Percentiles rank a stretch among this genome's conserved stretches.
These are phyloP conservation scores for Chaetorhynchus papuensis DNA, from an alignment of 2,113 vertebrate species.

Conservation along the genomic window DNA sequence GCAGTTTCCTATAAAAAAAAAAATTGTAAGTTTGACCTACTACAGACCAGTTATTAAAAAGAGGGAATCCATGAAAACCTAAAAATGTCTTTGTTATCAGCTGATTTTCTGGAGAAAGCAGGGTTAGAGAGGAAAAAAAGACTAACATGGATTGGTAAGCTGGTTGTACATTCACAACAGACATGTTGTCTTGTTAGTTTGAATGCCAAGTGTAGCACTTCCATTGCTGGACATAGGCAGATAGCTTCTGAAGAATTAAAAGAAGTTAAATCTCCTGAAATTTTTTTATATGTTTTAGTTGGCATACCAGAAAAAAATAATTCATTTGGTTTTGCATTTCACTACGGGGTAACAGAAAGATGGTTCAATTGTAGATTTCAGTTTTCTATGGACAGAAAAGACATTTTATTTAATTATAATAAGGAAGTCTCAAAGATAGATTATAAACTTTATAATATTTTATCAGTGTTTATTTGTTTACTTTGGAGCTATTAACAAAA, in stretches of 20 bases:
- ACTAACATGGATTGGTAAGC: accelerated
- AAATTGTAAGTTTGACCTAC: not conserved
- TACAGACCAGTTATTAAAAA: not conserved
- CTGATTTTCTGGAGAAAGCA: not conserved
- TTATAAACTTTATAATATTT: not conserved
- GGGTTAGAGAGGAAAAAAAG: not conserved
- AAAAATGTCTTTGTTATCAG: not conserved
- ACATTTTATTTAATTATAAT: not conserved
- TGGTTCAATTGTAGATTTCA: not conserved
- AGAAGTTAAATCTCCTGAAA: not conserved
- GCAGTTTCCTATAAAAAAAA: not conserved
- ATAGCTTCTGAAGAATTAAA: not conserved
- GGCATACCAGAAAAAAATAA: not conserved
- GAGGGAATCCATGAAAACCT: not conserved
- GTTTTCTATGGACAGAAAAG: not conserved
- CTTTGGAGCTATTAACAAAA: not conserved
- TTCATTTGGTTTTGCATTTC: not conserved
- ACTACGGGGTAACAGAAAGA: not conserved
- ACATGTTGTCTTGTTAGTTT: not conserved
- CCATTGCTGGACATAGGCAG: not conserved
- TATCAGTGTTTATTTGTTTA: not conserved
- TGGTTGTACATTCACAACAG: not conserved
- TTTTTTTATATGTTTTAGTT: not conserved
- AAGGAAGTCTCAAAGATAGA: not conserved
- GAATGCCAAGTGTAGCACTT: not conserved